These are phyloP conservation scores for Andrena marginata DNA, from an alignment of 2,888 invertebrate genomes.

Conservation along the genomic window DNA sequence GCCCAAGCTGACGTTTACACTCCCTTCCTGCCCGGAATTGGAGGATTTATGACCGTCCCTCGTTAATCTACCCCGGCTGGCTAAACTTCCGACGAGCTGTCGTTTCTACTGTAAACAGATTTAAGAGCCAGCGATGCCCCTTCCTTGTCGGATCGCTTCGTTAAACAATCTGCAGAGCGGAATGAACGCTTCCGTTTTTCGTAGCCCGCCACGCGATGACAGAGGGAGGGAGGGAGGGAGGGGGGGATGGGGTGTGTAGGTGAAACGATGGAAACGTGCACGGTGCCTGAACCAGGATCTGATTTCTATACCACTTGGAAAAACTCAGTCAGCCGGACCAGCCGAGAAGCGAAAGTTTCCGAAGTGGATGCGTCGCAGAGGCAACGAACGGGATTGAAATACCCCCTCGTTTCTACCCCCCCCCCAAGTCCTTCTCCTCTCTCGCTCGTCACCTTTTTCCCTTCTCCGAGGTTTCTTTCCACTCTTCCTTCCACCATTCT, in stretches of 20 bases:
- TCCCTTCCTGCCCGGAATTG: slow-evolving; percentile 8
- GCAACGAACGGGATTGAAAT: slow-evolving; percentile 70
- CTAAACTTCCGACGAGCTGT: slow-evolving; percentile 45
- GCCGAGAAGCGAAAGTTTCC: slow-evolving; percentile 68
- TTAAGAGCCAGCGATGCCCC: slow-evolving; percentile 47
- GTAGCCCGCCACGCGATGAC: not conserved
- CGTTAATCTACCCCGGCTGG: slow-evolving; percentile 50
- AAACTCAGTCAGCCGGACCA: slow-evolving; percentile 68
- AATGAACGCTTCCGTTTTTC: slow-evolving; percentile 38
- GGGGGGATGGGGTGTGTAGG: not conserved
- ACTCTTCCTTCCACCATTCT: slow-evolving; percentile 7
- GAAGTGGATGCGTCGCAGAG: slow-evolving; percentile 52
- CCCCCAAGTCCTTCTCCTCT: not conserved
- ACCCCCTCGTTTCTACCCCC: slow-evolving; percentile 48
- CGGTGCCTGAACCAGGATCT: slow-evolving; percentile 50
- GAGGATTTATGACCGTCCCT: slow-evolving; percentile 47
- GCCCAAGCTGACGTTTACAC: slow-evolving; percentile 21
- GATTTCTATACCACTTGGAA: slow-evolving; percentile 63
- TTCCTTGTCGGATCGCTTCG: slow-evolving; percentile 50
- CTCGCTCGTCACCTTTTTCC: not conserved
- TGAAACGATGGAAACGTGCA: slow-evolving; percentile 41
- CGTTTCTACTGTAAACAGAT: slow-evolving; percentile 55
- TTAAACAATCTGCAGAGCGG: slow-evolving; percentile 59
- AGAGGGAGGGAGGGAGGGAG: not conserved
- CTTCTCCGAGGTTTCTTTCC: not conserved